Percentiles rank a stretch among this genome's conserved stretches.
These are phyloP conservation scores for Eledone cirrhosa DNA, from an alignment of 2,888 invertebrate genomes.

Conservation along the genomic window DNA sequence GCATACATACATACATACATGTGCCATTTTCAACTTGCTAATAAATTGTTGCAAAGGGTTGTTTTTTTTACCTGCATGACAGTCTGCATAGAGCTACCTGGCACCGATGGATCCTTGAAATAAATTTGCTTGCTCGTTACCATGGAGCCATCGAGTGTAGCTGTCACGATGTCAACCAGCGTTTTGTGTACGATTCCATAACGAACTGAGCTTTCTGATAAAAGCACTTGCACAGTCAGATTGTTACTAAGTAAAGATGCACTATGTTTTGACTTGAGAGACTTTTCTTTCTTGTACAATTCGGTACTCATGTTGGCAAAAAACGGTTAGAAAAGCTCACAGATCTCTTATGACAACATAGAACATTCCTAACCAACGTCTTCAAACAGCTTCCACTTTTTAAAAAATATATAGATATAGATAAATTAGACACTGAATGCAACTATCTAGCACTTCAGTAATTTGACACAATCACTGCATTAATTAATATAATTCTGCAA, in stretches of 20 bases:
- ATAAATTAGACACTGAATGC: too few species aligned
- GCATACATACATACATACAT: too few species aligned
- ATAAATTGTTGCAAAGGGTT: too few species aligned
- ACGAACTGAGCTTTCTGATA: constrained; percentile 53
- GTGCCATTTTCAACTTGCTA: too few species aligned
- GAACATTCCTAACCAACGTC: constrained; percentile 18
- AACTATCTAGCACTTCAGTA: too few species aligned
- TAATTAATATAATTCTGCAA: too few species aligned
- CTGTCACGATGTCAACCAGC: constrained; percentile 59
- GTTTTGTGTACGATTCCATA: constrained; percentile 64
- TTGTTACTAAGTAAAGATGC: constrained; percentile 61
- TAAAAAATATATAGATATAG: too few species aligned
- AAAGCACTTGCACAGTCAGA: constrained; percentile 52
- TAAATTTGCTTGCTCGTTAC: constrained; percentile 59
- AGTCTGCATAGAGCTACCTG: constrained; percentile 55
- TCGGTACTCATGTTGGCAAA: constrained; percentile 29
- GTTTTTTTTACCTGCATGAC: constrained; percentile 55
- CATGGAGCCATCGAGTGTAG: constrained; percentile 56
- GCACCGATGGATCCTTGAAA: constrained; percentile 62
- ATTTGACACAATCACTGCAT: too few species aligned
- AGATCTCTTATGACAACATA: neutral
- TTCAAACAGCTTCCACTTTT: constrained; percentile 5
- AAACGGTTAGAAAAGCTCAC: neutral
- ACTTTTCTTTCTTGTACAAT: constrained; percentile 59
- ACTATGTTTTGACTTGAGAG: constrained; percentile 59